These are phyloP conservation scores for Acanthopleura granulata DNA, from an alignment of 2,888 invertebrate species.

Conservation along the genomic window DNA sequence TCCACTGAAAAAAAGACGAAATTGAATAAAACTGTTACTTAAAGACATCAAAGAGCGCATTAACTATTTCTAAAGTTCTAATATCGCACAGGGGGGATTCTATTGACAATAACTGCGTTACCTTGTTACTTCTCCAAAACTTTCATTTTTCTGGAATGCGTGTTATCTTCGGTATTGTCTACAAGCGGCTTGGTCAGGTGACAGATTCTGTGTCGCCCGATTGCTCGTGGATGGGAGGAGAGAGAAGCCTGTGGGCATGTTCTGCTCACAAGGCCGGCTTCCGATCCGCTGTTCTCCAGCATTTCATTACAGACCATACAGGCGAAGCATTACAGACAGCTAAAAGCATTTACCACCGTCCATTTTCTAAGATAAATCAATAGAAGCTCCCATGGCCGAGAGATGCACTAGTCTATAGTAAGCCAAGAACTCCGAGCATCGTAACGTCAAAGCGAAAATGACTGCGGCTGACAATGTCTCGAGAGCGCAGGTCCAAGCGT, in stretches of 20 bases:
- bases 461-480: no score
- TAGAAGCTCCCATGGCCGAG: neutral
- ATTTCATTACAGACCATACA: neutral
- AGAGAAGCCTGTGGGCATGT: constrained; percentile 4
- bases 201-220: neutral
- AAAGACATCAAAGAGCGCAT: no score
- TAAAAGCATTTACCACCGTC: neutral
- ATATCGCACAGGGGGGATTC: neutral
- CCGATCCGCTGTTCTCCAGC: neutral
- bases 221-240: neutral
- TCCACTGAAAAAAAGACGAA: no score
- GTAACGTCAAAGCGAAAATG: no score
- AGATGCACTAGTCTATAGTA: neutral
- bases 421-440: neutral
- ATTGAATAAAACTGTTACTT: no score
- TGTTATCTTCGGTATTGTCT: no score
- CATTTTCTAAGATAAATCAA: constrained; percentile 15
- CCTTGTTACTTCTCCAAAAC: neutral
- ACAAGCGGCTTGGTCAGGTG: no score
- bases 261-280: neutral
- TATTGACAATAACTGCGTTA: neutral
- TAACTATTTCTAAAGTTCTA: no score
- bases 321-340: constrained; percentile 1
- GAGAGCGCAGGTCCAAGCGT: no score
- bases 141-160: no score